Percentiles rank a stretch among this genome's conserved stretches.
phyloP scores from a whole-genome alignment of 2,888 invertebrate genomes.

The Trichacis sp. region DNA sequence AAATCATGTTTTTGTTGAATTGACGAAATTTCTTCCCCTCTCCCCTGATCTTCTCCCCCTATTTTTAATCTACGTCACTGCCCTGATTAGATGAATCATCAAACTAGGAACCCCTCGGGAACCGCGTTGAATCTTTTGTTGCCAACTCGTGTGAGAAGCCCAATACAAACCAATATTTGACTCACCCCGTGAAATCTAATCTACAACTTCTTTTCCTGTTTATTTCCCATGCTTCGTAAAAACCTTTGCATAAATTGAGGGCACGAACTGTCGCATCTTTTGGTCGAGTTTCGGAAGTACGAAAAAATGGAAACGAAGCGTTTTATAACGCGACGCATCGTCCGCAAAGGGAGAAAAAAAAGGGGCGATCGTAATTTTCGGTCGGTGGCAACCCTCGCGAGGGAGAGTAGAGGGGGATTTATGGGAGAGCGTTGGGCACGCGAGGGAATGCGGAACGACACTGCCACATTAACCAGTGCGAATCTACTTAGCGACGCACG shows the following conservation, averaged over 20 bases:
- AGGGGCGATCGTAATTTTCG: slow-evolving; percentile 24
- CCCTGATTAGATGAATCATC: slow-evolving; percentile 40
- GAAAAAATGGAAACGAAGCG: neutral
- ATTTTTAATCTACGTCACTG: too few relatives aligned
- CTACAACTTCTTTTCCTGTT: neutral
- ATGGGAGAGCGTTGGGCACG: slow-evolving; percentile 24
- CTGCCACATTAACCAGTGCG: slow-evolving; percentile 35
- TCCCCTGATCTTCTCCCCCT: too few relatives aligned
- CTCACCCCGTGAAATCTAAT: neutral
- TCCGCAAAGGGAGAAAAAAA: slow-evolving; percentile 6
- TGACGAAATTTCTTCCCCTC: too few relatives aligned
- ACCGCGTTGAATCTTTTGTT: slow-evolving; percentile 31
- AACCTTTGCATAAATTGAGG: neutral
- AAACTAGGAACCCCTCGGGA: slow-evolving; percentile 29
- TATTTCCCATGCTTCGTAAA: neutral
- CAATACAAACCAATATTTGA: neutral
- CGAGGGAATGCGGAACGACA: slow-evolving; percentile 40
- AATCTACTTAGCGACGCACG: slow-evolving; percentile 31
- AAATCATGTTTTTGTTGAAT: too few relatives aligned
- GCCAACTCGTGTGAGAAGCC: slow-evolving; percentile 27
- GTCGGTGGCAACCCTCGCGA: slow-evolving; percentile 8
- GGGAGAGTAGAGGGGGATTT: slow-evolving; percentile 28
- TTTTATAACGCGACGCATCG: neutral
- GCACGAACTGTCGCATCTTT: neutral
- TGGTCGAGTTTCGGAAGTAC: neutral